Percentiles rank a stretch among this genome's conserved stretches.
phyloP scores from a whole-genome alignment of 2,797 vertebrate species.

The Tapera naevia region DNA sequence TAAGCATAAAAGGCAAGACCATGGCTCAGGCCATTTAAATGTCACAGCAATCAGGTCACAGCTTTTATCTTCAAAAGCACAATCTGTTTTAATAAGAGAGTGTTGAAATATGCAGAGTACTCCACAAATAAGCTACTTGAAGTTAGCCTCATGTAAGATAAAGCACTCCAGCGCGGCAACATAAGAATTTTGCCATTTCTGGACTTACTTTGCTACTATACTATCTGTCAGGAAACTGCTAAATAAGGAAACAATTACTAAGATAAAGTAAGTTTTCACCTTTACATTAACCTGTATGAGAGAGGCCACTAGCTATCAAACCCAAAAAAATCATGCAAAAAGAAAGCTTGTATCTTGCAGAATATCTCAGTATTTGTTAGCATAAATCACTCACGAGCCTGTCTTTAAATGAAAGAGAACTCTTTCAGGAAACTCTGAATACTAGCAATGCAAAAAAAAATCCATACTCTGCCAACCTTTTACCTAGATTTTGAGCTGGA shows the following conservation, averaged over 20 bases:
- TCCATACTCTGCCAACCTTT: constrained; percentile 24
- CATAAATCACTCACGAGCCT: not conserved
- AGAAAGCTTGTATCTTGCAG: not conserved
- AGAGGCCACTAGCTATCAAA: not conserved
- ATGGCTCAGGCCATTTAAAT: constrained; percentile 20
- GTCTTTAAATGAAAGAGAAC: not conserved
- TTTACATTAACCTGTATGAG: not conserved
- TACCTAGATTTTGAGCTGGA: constrained; percentile 25
- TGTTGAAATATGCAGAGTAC: constrained; percentile 53
- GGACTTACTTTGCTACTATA: not conserved
- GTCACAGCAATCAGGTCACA: constrained; percentile 49
- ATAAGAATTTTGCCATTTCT: not conserved
- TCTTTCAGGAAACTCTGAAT: not conserved
- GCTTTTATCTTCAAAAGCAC: constrained; percentile 63
- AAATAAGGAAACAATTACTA: not conserved
- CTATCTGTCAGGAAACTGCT: not conserved
- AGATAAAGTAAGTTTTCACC: not conserved
- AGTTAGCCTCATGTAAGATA: not conserved
- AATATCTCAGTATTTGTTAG: not conserved
- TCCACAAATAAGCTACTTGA: constrained; percentile 45
- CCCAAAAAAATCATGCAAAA: not conserved
- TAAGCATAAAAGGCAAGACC: constrained; percentile 19
- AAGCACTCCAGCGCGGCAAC: not conserved
- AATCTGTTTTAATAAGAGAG: constrained; percentile 57
- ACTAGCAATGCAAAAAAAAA: not conserved